Percentiles rank a stretch among this genome's conserved stretches.
phyloP scores from a whole-genome alignment of 2,888 invertebrate species.

The Rhynchonema sp. region DNA sequence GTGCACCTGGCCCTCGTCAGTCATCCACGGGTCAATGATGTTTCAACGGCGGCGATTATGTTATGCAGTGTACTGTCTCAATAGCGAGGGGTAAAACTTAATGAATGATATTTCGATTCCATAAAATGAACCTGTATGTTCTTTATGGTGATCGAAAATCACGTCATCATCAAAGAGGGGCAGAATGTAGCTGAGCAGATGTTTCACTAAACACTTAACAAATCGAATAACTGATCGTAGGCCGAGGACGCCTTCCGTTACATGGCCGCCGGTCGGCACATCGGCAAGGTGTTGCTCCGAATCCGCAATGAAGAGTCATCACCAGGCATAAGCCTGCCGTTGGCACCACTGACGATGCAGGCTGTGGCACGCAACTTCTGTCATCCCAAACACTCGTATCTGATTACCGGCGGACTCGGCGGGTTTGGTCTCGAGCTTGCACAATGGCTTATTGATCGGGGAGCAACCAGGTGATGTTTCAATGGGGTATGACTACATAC shows the following conservation, averaged over 20 bases:
- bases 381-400: conserved; percentile 4
- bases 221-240: background rate
- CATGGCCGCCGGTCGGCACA: conserved; percentile 87
- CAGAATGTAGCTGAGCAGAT: no score
- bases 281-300: conserved; percentile 78
- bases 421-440: conserved; percentile 81
- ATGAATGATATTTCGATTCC: no score
- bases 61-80: no score
- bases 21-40: no score
- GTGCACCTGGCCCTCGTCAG: no score
- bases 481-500: background rate
- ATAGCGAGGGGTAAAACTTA: no score
- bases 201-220: no score
- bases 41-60: conserved; percentile 40
- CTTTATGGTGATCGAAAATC: no score
- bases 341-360: background rate
- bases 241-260: conserved; percentile 43
- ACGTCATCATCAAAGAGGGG: no score
- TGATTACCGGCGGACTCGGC: conserved; percentile 51
- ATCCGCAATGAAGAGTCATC: conserved; percentile 57
- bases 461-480: conserved; percentile 43
- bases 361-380: conserved; percentile 4
- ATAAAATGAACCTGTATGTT: no score
- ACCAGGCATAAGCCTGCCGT: background rate
- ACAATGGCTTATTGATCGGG: conserved; percentile 62